Evolutionary conservation across 2,888 invertebrate species (phyloP).

Genomic region (Tillus elongatus): DNA sequence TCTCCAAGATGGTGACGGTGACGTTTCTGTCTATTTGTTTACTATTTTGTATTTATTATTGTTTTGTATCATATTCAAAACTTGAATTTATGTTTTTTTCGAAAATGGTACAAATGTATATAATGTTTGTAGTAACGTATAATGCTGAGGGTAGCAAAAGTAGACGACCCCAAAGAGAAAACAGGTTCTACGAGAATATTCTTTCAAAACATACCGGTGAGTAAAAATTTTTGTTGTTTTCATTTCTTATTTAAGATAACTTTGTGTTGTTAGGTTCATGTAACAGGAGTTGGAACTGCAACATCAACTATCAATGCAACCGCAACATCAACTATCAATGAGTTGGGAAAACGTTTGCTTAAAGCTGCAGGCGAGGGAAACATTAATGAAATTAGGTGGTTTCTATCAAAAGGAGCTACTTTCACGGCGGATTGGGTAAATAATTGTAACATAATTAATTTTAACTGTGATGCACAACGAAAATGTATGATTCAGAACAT

Average conservation of each 20-base stretch:
- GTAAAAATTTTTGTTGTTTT: constrained; percentile 18
- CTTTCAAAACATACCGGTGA: constrained; percentile 44
- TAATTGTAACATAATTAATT: constrained; percentile 11
- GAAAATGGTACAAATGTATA: constrained; percentile 32
- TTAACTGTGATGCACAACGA: constrained; percentile 4
- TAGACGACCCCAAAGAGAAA: no score
- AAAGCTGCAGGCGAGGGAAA: constrained; percentile 73
- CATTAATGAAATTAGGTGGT: constrained; percentile 61
- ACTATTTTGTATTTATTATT: constrained; percentile 31
- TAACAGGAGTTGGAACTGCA: no score
- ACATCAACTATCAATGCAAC: constrained; percentile 5
- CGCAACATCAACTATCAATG: constrained; percentile 56
- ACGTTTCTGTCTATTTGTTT: no score
- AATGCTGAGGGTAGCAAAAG: no score
- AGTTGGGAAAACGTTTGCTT: constrained; percentile 76
- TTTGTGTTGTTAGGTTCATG: constrained; percentile 11
- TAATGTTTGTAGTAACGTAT: no score
- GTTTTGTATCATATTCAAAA: constrained; percentile 14
- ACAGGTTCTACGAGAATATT: no score
- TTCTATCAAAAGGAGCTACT: constrained; percentile 81
- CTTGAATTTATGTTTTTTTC: constrained; percentile 20
- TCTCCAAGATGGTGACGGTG: constrained; percentile 46
- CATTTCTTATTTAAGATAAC: constrained; percentile 10
- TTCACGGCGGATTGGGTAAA: constrained; percentile 88
- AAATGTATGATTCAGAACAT: not conserved